These are phyloP conservation scores for Rhinopomastus cyanomelas DNA, from an alignment of 2,113 vertebrate species.

Conservation along the genomic window DNA sequence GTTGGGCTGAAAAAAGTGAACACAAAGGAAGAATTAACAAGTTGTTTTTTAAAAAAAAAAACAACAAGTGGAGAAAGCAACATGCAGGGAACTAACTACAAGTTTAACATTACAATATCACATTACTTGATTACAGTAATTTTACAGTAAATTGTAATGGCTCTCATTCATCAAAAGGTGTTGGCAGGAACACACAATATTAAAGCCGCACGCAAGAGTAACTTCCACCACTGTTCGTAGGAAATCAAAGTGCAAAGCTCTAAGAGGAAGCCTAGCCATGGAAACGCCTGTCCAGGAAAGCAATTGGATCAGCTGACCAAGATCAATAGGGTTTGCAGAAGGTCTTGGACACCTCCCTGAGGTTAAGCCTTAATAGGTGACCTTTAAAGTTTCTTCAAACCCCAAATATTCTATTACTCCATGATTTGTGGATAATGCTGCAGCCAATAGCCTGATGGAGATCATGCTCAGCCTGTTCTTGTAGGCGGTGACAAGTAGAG, in stretches of 20 bases:
- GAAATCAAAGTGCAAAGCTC: slow-evolving; percentile 10
- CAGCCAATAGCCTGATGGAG: not conserved
- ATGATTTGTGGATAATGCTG: not conserved
- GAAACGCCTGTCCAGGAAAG: not conserved
- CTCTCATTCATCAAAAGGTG: slow-evolving; percentile 50
- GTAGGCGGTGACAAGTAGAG: not conserved
- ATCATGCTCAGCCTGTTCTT: not conserved
- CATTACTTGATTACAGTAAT: slow-evolving; percentile 52
- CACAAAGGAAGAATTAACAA: slow-evolving; percentile 34
- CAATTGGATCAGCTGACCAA: not conserved
- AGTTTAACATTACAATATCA: slow-evolving; percentile 40
- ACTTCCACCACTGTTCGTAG: not conserved
- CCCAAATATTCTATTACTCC: not conserved
- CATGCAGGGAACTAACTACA: slow-evolving; percentile 26
- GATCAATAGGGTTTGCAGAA: not conserved
- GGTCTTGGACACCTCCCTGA: not conserved
- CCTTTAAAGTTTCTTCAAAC: not conserved
- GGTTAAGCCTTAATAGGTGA: not conserved
- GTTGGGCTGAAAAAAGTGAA: not conserved
- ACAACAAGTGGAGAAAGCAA: slow-evolving; percentile 12
- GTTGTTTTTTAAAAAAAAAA: not conserved
- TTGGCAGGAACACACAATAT: slow-evolving; percentile 6
- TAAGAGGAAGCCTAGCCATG: not conserved
- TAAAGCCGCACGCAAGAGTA: not conserved
- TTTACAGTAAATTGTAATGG: slow-evolving; percentile 19